Percentiles rank a stretch among this genome's conserved stretches.
These are phyloP conservation scores for Nomada flava DNA, from an alignment of 2,888 invertebrate genomes.

Conservation along the genomic window DNA sequence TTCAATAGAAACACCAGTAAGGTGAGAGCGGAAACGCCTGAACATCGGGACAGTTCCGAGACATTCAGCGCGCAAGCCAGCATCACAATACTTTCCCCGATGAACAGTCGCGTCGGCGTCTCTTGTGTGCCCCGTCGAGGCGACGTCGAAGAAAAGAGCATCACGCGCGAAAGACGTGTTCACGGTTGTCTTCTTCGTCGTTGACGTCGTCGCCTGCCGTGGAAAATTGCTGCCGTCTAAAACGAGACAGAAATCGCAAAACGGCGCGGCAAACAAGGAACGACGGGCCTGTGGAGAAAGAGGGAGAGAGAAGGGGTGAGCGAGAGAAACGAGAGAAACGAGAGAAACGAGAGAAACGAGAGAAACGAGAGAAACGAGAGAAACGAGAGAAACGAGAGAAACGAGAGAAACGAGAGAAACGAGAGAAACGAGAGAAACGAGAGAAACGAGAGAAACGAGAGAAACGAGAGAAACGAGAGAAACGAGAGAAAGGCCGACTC, in stretches of 20 bases:
- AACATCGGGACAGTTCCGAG: no score
- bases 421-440: neutral
- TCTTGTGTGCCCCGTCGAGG: constrained; percentile 28
- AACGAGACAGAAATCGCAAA: neutral
- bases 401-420: neutral
- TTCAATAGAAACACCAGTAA: no score
- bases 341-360: neutral
- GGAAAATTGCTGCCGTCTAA: constrained; percentile 14
- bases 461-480: neutral
- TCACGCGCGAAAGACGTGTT: constrained; percentile 40
- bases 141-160: constrained; percentile 7
- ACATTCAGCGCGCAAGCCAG: neutral
- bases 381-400: neutral
- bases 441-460: neutral
- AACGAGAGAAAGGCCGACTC: neutral
- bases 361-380: neutral
- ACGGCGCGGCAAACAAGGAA: neutral
- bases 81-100: constrained; percentile 16
- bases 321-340: neutral
- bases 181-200: constrained; percentile 21
- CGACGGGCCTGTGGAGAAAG: neutral
- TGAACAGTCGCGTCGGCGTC: constrained; percentile 14
- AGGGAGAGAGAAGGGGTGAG: no score
- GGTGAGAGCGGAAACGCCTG: no score
- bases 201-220: neutral